Conservation (phyloP, 2,888 invertebrate genomes). For the Lochmaea crataegi region DNA sequence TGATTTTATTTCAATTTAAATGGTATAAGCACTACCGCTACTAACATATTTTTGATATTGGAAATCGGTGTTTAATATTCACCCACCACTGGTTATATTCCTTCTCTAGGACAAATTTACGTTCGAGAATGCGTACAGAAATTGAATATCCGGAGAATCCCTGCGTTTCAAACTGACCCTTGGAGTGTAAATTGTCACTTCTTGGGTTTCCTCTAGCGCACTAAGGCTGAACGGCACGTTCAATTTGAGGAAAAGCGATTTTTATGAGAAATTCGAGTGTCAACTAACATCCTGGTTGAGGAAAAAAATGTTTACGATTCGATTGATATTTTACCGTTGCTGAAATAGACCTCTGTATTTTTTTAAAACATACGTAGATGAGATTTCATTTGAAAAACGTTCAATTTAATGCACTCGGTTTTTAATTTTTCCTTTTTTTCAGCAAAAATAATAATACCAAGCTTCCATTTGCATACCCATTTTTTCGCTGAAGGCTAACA, state of each 20-base stretch:
- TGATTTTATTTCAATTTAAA: too few species aligned
- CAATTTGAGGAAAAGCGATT: slow-evolving; percentile 19
- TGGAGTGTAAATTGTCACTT: slow-evolving; percentile 53
- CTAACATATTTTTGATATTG: too few species aligned
- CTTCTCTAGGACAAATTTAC: slow-evolving; percentile 53
- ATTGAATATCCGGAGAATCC: slow-evolving; percentile 55
- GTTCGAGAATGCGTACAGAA: slow-evolving; percentile 57
- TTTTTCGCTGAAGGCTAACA: too few species aligned
- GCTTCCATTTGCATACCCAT: too few species aligned
- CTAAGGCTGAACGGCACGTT: slow-evolving; percentile 6
- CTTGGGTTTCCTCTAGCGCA: slow-evolving; percentile 37
- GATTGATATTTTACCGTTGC: not conserved
- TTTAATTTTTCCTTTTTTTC: too few species aligned
- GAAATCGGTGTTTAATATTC: not conserved
- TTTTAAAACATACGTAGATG: not conserved
- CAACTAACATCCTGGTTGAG: slow-evolving; percentile 6
- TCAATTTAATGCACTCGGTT: not conserved
- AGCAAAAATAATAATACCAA: too few species aligned
- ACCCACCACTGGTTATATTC: slow-evolving; percentile 37
- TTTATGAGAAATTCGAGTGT: slow-evolving; percentile 14
- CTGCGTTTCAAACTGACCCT: slow-evolving; percentile 45
- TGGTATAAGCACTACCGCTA: too few species aligned
- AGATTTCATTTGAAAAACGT: not conserved
- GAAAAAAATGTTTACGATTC: slow-evolving; percentile 7
- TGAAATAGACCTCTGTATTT: too few species aligned